Conservation (phyloP, 2,113 vertebrate species). For the Bombycilla garrulus region DNA sequence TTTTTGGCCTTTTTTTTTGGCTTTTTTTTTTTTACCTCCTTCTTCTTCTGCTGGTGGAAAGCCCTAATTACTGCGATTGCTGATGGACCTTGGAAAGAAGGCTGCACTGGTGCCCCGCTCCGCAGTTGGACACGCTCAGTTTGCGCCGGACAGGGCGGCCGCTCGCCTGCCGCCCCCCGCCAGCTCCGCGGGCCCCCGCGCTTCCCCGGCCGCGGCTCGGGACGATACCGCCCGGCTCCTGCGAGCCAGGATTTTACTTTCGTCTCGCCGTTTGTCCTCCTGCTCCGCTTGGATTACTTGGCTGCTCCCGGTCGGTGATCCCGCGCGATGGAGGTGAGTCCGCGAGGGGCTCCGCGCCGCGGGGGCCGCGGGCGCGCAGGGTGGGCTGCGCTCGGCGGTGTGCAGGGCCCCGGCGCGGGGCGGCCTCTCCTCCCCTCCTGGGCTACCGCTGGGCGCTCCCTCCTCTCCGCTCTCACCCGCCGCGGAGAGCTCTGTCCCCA, state of each 20-base stretch:
- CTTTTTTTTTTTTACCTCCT: not conserved
- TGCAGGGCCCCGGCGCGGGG: not conserved
- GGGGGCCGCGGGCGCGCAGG: not conserved
- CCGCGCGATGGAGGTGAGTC: conserved; percentile 72
- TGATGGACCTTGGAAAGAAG: conserved; percentile 78
- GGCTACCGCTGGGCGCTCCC: not conserved
- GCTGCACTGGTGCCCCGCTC: conserved; percentile 58
- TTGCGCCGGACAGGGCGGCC: not conserved
- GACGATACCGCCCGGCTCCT: conserved; percentile 15
- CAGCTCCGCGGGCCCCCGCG: not conserved
- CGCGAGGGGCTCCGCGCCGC: not conserved
- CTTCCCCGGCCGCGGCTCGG: not conserved
- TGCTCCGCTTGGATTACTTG: conserved; percentile 69
- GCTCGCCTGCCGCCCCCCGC: not conserved
- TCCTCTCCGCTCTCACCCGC: not conserved
- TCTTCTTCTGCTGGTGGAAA: conserved; percentile 72
- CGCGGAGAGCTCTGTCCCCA: not conserved
- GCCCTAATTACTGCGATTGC: conserved; percentile 74
- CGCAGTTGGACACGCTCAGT: conserved; percentile 64
- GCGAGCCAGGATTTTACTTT: conserved; percentile 23
- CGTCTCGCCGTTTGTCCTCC: conserved; percentile 17
- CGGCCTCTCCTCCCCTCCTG: not conserved
- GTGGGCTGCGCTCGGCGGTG: not conserved
- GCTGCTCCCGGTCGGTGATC: conserved; percentile 49
- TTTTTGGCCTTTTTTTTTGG: not conserved